Evolutionary conservation across 2,797 vertebrate species (phyloP), one percentile per base, ranked within the genome.

Genomic region (Apogon talboti): DNA sequence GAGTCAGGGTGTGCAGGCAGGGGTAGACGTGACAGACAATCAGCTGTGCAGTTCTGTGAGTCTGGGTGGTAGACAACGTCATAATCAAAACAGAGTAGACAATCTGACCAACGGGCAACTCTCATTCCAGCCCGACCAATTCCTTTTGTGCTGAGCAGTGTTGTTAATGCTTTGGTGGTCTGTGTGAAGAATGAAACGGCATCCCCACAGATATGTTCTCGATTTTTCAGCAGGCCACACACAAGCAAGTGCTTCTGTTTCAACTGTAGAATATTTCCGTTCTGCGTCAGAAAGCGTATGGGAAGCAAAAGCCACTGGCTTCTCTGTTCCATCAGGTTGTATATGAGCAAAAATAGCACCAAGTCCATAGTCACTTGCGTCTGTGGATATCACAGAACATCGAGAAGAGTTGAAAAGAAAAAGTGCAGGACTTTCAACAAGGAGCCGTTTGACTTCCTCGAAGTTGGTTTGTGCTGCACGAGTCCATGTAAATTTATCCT

Each of bases 51-150:
- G 38, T 66, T 66, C 1, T 60, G 43, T 1, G 44, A 54, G 0
- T 57, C 64, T 11, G 28, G 35, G n/a, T 11, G 2, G 2, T 66
- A 51, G 14, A 56, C 4, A 6, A 64, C 11, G 6, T 62, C n/a
- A 6, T 66, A 66, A 4, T 51, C 46, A 52, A 72, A 72, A 11
- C 42, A 67, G 1, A 72, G 43, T 8, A 63, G 19, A 3, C 13
- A 4, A 9, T 47, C 38, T 0, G 57, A 67, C 63, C 58, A 72
- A 1, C 24, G 10, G 0, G 52, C 51, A 18, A 55, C 40, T 15
- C 62, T 37, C 33, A 54, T 30, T 18, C 33, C 19, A 18, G 51
- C 51, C 11, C 16, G 43, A 18, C 43, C n/a, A 38, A 44, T 47
- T n/a, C 33, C 52, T 65, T 55, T 53, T 12, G 51, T 18, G 12